Base-by-base conservation (phyloP, 2,888 invertebrate genomes). In the Scaptodrosophila latifasciaeformis region DNA sequence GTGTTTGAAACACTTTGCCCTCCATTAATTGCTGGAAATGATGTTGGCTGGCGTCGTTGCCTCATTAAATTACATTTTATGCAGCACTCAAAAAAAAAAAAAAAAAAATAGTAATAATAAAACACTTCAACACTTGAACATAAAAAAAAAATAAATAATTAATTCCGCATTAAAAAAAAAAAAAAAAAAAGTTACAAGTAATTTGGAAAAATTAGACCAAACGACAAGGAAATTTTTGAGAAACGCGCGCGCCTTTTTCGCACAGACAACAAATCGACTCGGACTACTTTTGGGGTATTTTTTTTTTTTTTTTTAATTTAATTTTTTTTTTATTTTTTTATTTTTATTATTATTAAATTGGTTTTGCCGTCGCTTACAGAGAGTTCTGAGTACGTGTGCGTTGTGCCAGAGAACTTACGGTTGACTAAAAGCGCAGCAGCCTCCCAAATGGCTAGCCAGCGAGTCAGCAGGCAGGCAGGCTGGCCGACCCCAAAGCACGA, bases 351-450 rank as follows among this genome's bases (percentile, higher is more conserved):
- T 21, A 6, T n/a, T 19, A 46, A 46, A 35, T 30, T 15, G 17
- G 21, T 10, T 1, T 45, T 21, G 12, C 1, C 43, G 44, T 13
- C 3, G 5, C 30, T 19, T 15, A 18, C 18, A 30, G 42, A 37
- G 45, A 19, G 46, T 43, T 27, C 30, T 15, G 40, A 31, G 62
- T 47, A 13, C 29, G 53, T 68, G 65, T 78, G 69, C 53, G 59
- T 49, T 35, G 57, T 59, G 69, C 56, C 65, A 45, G 49, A 60
- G 44, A 53, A 56, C 69, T 60, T 50, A 48, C 62, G 52, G 50
- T 48, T 56, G 58, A 71, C 79, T 71, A 35, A 75, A 59, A 48
- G 15, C 49, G 39, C 3, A 34, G 5, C 34, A 34, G 34, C 1
- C 12, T 13, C n/a, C 34, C n/a, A n/a, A 34, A 34, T 15, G 13